Percentiles rank a stretch among this genome's conserved stretches.
These are phyloP conservation scores for Falco concolor DNA, from an alignment of 2,797 vertebrate genomes.

Conservation along the genomic window DNA sequence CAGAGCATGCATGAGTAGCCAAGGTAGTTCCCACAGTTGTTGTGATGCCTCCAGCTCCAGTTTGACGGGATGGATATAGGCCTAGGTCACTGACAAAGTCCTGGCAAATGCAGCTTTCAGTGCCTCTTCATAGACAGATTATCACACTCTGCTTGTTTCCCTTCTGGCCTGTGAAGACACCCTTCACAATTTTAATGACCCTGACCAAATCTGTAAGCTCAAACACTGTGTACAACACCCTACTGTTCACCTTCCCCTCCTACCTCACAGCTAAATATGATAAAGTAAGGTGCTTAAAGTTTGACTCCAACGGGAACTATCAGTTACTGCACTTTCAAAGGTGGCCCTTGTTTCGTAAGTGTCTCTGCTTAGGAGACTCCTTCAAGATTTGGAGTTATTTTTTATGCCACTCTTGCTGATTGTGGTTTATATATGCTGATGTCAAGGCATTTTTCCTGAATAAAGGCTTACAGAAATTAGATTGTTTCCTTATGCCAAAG, in stretches of 20 bases:
- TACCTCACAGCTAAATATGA: background rate
- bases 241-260: background rate
- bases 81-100: background rate
- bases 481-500: constrained; percentile 45
- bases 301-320: background rate
- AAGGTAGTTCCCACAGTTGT: background rate
- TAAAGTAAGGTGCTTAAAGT: background rate
- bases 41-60: background rate
- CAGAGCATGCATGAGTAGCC: background rate
- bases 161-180: background rate
- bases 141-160: background rate
- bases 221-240: background rate
- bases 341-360: background rate
- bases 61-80: background rate
- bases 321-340: background rate
- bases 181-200: background rate
- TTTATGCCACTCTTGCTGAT: background rate
- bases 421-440: background rate
- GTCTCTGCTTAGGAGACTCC: background rate
- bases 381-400: background rate
- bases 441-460: constrained; percentile 15
- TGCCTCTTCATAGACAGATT: background rate
- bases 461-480: constrained; percentile 27
- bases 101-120: background rate
- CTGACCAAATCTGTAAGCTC: background rate